phyloP scores from a whole-genome alignment of 1,140 invertebrate genomes.

The Apis cerana region DNA sequence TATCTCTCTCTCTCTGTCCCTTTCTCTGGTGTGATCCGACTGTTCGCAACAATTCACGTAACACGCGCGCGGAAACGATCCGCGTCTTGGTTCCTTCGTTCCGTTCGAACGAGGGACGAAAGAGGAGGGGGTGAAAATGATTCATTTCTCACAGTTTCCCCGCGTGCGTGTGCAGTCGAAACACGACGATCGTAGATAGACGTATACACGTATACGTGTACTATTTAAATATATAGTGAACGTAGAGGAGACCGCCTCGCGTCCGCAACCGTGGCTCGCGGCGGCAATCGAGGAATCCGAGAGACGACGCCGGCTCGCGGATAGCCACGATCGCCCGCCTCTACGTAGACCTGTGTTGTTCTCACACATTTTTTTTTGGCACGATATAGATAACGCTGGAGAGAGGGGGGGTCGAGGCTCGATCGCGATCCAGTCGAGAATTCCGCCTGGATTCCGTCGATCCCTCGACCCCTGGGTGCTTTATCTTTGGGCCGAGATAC shows the following conservation, averaged over 20 bases:
- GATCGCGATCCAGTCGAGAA: neutral
- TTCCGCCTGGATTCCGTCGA: neutral
- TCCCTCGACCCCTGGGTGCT: constrained; percentile 7
- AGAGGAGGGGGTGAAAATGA: neutral
- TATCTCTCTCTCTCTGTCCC: constrained; percentile 43
- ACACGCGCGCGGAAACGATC: constrained; percentile 31
- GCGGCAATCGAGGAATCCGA: constrained; percentile 13
- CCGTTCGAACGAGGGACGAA: neutral
- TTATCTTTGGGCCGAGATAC: constrained; percentile 32
- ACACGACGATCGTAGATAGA: constrained; percentile 55
- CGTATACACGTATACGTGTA: too few relatives aligned
- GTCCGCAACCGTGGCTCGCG: neutral
- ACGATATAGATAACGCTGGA: constrained; percentile 45
- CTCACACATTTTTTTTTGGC: constrained; percentile 11
- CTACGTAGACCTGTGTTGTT: constrained; percentile 39
- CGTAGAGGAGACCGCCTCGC: constrained; percentile 34
- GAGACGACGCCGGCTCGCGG: constrained; percentile 7
- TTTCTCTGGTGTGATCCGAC: constrained; percentile 60
- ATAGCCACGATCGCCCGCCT: constrained; percentile 30
- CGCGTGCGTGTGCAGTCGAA: constrained; percentile 13
- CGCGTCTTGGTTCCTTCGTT: neutral
- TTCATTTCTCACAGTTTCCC: neutral
- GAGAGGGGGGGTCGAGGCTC: constrained; percentile 27
- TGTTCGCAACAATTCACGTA: constrained; percentile 62
- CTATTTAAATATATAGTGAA: constrained; percentile 24